Base-by-base conservation (phyloP, 1,140 invertebrate genomes). In the Bombus sylvicola region DNA sequence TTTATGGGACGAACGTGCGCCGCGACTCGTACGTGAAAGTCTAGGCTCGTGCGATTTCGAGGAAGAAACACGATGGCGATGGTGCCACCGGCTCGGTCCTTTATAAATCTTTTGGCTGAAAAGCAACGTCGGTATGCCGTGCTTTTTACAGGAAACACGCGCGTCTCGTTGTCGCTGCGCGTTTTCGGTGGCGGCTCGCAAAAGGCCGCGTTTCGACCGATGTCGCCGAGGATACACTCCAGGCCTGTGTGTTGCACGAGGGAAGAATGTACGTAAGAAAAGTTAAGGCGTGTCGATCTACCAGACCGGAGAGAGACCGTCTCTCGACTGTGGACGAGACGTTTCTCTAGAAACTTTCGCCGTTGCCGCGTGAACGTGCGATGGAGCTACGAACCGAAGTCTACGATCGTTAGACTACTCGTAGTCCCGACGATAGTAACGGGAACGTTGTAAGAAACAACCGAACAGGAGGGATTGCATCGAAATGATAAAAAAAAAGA, bases 191-290 rank as follows among this genome's bases (percentile, higher is more conserved):
- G 73, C 68, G 80, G 43, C 37, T 47, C 71, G 71, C 37, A 28
- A 43, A 75, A 75, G 57, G 79, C 66, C 41, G 25, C 25, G n/a
- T 34, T 34, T 28, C 82, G 68, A 41, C 31, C 22, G 41, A 62
- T 53, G 69, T 53, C 39, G 34, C 22, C n/a, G 34, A 18, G 59
- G 34, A 78, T 73, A 84, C 64, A 31, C 76, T 57, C 25, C 31
- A 1, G 47, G 57, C 13, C 59, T 31, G 77, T 84, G 66, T 84
- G 66, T 81, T 53, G 82, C 75, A 81, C 71, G 76, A 75, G 66
- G 47, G 77, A 90, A 89, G 88, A 87, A 89, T 87, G 75, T 82
- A 90, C 57, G 68, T 43, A 89, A 89, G 81, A 90, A 88, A 89
- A 41, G 62, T 87, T 71, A 69, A 89, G 81, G 72, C 69, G 74